Evolutionary conservation across 64 coral and sea anemone species (phyloP).

Genomic region (Montipora efflorescens): DNA sequence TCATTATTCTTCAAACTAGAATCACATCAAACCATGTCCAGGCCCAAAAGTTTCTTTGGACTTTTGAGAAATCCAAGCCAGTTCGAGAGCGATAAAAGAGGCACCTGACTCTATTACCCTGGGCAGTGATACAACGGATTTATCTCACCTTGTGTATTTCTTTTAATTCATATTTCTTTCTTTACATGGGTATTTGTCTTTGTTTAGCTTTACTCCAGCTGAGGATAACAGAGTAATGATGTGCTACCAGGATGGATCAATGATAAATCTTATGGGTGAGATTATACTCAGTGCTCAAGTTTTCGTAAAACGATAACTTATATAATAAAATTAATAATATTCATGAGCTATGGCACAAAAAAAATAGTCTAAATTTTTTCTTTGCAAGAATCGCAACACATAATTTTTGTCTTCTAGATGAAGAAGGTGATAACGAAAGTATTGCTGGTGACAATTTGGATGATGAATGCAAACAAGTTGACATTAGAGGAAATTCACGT

Average conservation of each 20-base stretch:
- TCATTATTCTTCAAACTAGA: too few relatives aligned
- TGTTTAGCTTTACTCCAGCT: constrained; percentile 70
- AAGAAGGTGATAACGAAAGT: background rate
- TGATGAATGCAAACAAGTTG: constrained; percentile 2
- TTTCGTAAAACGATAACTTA: background rate
- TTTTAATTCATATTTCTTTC: background rate
- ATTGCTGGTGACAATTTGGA: background rate
- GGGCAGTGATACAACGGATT: too few relatives aligned
- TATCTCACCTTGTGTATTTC: background rate
- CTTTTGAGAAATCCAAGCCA: too few relatives aligned
- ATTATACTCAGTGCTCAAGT: background rate
- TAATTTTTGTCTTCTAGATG: background rate
- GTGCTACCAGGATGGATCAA: constrained; percentile 86
- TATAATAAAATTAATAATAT: too few relatives aligned
- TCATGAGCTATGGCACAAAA: too few relatives aligned
- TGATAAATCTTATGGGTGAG: constrained; percentile 56
- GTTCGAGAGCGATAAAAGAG: too few relatives aligned
- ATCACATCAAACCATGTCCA: too few relatives aligned
- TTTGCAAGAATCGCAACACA: too few relatives aligned
- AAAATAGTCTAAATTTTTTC: too few relatives aligned
- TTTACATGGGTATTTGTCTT: background rate
- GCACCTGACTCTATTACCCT: too few relatives aligned
- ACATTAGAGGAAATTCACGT: background rate
- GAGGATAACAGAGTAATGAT: constrained; percentile 77
- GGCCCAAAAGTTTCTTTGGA: too few relatives aligned